Base-by-base conservation (phyloP, 2,888 invertebrate species). In the Drosophila paramelanica region DNA sequence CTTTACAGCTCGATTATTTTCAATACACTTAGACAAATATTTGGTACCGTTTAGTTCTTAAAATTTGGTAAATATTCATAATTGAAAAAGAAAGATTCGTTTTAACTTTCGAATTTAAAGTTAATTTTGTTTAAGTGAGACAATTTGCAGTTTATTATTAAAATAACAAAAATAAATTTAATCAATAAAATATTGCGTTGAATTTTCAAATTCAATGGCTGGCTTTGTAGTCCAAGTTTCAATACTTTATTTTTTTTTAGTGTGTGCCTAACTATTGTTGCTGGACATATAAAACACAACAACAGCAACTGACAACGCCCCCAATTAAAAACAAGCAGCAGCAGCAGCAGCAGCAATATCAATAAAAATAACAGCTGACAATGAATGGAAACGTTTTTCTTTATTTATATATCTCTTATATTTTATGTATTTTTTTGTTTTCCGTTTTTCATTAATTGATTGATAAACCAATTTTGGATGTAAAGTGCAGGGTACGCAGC, bases 391-490 rank as follows among this genome's bases (percentile, higher is more conserved):
- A 51, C 45, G 67, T 47, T 47, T 52, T 53, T 65, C 41, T 45
- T 17, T 25, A 20, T 55, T 43, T 23, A 43, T 50, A n/a, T n/a
- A n/a, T 67, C 56, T 53, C 39, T 41, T 33, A 51, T 31, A 67
- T 53, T 36, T 38, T 33, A 14, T 36, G 59, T 43, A 42, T 42
- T 50, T 23, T 52, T 43, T 42, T 46, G 14, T 49, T 59, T 36
- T 51, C 14, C 53, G 17, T 41, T 41, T 51, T 57, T 33, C 76
- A 60, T 60, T 77, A 82, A 82, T 80, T 77, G 75, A 82, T 80
- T 86, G 81, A 83, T 75, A 83, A 81, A 73, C 75, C 67, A 75
- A 81, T 75, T 84, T 83, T 56, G 68, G 59, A 33, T 55, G 52
- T 62, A 50, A 45, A 57, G 45, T 23, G 11, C 51, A 62, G 39